These are phyloP conservation scores for Zaprionus ghesquierei DNA, from an alignment of 1,140 invertebrate species.

Conservation along the genomic window DNA sequence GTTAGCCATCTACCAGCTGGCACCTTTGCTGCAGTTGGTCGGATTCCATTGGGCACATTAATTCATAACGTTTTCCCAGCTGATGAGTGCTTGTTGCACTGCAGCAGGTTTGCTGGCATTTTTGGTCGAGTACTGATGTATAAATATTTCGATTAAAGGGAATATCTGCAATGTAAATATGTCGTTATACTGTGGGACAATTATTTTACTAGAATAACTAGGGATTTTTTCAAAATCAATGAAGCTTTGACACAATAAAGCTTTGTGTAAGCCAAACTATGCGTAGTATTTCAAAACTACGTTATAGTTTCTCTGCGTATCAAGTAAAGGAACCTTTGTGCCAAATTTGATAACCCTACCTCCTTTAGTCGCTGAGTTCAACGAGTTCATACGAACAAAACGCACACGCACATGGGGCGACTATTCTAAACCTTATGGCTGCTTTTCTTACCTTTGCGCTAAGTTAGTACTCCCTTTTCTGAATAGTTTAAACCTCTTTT, in stretches of 20 bases:
- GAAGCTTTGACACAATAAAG: too few species aligned
- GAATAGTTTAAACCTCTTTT: background rate
- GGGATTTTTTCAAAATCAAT: too few species aligned
- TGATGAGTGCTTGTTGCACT: background rate
- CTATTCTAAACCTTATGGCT: background rate
- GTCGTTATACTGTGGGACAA: too few species aligned
- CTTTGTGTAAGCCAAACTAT: too few species aligned
- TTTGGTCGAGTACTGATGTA: too few species aligned
- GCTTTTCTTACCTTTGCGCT: background rate
- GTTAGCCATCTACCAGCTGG: background rate
- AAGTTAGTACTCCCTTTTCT: background rate
- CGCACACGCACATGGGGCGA: background rate
- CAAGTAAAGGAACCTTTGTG: background rate
- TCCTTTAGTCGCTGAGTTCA: background rate
- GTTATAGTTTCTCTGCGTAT: too few species aligned
- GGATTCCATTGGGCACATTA: background rate
- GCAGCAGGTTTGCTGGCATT: background rate
- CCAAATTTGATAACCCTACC: background rate
- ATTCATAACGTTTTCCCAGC: background rate
- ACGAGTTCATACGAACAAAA: background rate
- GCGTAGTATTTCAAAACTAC: background rate
- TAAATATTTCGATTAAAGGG: too few species aligned
- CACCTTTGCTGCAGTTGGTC: slow-evolving; percentile 11
- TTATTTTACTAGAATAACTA: too few species aligned
- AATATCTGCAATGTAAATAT: too few species aligned